Percentiles rank a stretch among this genome's conserved stretches.
These are phyloP conservation scores for Ia io DNA, from an alignment of 2,113 vertebrate genomes.

Conservation along the genomic window DNA sequence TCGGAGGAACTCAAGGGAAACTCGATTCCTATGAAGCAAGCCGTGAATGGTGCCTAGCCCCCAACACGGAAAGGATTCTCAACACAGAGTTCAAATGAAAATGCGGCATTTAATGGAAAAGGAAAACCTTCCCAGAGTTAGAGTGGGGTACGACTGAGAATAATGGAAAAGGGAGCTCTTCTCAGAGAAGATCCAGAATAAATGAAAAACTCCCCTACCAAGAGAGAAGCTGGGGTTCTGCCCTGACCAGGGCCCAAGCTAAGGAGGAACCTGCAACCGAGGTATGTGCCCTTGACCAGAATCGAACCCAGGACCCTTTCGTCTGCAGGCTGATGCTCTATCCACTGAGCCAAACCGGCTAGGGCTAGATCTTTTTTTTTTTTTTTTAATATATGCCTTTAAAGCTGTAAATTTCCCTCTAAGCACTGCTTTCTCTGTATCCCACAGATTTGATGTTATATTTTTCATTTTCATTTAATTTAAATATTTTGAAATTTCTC, in stretches of 20 bases:
- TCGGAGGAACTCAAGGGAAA: background rate
- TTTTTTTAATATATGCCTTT: background rate
- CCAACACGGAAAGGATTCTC: background rate
- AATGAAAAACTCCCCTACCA: background rate
- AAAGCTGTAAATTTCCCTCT: background rate
- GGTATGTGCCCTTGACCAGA: too few species aligned
- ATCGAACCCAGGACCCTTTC: too few species aligned
- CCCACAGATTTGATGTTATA: background rate
- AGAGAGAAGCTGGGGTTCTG: background rate
- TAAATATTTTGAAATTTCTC: background rate
- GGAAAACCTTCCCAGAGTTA: background rate
- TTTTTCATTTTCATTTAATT: conserved; percentile 4
- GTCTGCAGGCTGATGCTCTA: too few species aligned
- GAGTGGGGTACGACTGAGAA: background rate
- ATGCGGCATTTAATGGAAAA: background rate
- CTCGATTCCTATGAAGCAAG: background rate
- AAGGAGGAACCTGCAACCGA: too few species aligned
- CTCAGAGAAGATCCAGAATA: background rate
- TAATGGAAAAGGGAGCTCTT: too few species aligned
- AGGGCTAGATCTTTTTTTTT: background rate
- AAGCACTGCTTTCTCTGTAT: background rate
- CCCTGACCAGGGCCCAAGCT: too few species aligned
- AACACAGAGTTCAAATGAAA: background rate
- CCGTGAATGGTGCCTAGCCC: background rate
- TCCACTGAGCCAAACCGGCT: too few species aligned